Conservation (phyloP, 2,797 vertebrate species). For the Neosalanx taihuensis region DNA sequence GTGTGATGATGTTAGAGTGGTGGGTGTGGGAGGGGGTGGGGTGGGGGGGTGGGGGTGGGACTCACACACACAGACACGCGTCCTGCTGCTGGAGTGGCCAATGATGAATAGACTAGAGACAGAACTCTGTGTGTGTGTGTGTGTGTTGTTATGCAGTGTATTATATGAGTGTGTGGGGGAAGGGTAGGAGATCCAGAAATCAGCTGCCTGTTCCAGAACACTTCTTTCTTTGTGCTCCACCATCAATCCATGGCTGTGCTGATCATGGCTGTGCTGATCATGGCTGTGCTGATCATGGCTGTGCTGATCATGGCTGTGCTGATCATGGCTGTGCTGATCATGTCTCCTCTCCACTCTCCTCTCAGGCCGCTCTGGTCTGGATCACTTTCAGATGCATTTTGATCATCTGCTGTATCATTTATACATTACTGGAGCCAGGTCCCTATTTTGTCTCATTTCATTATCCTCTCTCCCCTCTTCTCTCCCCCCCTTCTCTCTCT, state of each 20-base stretch:
- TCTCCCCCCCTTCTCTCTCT: neutral
- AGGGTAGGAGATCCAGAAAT: neutral
- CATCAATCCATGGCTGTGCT: too few species aligned
- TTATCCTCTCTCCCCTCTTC: neutral
- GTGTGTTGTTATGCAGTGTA: neutral
- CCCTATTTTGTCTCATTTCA: neutral
- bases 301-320: too few species aligned
- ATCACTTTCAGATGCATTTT: neutral
- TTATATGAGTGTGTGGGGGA: neutral
- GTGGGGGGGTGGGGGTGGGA: too few species aligned
- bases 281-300: too few species aligned
- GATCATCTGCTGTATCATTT: neutral
- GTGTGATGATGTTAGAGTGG: constrained; percentile 38
- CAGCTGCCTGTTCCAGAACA: neutral
- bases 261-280: too few species aligned
- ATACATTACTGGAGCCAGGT: neutral
- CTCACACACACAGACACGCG: constrained; percentile 14
- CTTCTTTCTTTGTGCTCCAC: too few species aligned
- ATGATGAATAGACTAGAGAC: constrained; percentile 17
- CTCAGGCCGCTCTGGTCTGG: neutral
- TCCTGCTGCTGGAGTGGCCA: constrained; percentile 25
- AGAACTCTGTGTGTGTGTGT: constrained; percentile 12
- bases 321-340: too few species aligned
- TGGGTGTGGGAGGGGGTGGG: constrained; percentile 14
- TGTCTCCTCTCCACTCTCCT: neutral